Conservation (phyloP, 2,797 vertebrate genomes). For the Rhabdophis nuchalis region DNA sequence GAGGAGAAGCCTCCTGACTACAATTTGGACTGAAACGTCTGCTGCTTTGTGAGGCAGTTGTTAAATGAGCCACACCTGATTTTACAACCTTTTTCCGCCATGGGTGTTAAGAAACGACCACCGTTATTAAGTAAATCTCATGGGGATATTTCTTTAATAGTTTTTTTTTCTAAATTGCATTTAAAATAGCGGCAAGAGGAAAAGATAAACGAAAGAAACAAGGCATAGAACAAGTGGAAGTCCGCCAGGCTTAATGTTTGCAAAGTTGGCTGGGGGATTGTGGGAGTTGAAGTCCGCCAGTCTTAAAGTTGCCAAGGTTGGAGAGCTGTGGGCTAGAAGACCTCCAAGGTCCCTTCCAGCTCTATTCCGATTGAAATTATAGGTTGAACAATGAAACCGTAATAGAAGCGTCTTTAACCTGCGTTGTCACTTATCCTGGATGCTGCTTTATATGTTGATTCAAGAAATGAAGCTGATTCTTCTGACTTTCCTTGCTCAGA, state of each 20-base stretch:
- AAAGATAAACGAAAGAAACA: neutral
- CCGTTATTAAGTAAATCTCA: no score
- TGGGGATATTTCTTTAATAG: no score
- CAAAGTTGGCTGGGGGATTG: no score
- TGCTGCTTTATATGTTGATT: neutral
- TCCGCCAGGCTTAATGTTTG: no score
- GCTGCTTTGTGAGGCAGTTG: neutral
- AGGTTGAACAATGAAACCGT: neutral
- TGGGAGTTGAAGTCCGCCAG: no score
- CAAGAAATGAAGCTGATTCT: neutral
- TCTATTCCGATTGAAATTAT: no score
- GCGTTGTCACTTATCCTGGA: neutral
- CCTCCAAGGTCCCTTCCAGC: no score
- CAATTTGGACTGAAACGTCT: neutral
- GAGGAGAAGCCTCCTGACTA: neutral
- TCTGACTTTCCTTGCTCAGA: neutral
- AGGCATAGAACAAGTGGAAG: neutral
- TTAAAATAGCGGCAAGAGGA: neutral
- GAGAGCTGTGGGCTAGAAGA: no score
- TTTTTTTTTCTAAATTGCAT: neutral
- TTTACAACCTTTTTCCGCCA: neutral
- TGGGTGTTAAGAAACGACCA: neutral
- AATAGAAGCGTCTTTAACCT: neutral
- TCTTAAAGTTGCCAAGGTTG: no score
- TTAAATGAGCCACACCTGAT: neutral